Percentiles rank a stretch among this genome's conserved stretches.
Conservation (phyloP, 1,140 invertebrate species). For the Dryas iulia region DNA sequence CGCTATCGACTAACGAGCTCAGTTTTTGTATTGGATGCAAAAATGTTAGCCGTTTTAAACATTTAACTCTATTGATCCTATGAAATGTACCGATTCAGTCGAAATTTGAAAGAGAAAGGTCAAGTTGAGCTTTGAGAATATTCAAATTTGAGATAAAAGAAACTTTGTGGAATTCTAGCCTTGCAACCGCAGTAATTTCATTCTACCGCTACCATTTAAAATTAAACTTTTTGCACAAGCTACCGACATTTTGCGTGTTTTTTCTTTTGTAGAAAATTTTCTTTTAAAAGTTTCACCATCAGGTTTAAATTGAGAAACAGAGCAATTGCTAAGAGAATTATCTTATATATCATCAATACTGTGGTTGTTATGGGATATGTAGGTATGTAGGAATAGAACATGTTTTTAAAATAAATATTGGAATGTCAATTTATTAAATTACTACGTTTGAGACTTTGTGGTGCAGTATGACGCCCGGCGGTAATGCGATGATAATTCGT, state of each 20-base stretch:
- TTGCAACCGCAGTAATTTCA: background rate
- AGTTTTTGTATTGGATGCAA: background rate
- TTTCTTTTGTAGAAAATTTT: background rate
- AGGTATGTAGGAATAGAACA: background rate
- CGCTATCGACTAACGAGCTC: background rate
- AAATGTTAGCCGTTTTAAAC: background rate
- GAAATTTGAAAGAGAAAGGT: background rate
- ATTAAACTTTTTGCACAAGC: background rate
- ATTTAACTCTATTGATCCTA: background rate
- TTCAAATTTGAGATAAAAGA: background rate
- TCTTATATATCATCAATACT: too few species aligned
- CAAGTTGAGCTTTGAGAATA: conserved; percentile 1
- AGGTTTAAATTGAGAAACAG: background rate
- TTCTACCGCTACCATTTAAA: background rate
- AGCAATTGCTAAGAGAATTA: background rate
- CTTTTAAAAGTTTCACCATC: background rate
- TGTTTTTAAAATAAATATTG: too few species aligned
- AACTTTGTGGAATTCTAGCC: background rate
- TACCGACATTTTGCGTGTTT: background rate
- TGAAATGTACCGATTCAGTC: background rate
- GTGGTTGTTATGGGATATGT: too few species aligned
- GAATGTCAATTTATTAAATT: too few species aligned
- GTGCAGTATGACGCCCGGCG: too few species aligned
- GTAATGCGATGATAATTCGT: too few species aligned
- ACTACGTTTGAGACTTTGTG: too few species aligned